Evolutionary conservation across 2,888 invertebrate species (phyloP).

Genomic region (Charanyca ferruginea): DNA sequence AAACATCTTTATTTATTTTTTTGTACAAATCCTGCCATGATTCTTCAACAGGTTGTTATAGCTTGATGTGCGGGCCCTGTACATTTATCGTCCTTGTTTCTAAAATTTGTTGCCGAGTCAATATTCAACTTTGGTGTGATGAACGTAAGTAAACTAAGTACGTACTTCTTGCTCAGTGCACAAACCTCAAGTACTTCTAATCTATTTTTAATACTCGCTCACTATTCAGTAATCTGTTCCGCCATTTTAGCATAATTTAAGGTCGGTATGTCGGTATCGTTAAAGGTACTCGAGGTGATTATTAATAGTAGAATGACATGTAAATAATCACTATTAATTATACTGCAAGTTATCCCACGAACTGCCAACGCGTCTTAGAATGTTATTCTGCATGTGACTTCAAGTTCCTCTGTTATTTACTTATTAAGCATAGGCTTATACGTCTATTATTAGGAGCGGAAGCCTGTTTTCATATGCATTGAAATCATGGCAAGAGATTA

Average conservation of each 20-base stretch:
- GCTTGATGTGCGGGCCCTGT: too few species aligned
- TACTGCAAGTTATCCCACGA: constrained; percentile 21
- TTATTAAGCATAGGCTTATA: constrained; percentile 3
- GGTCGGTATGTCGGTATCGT: constrained; percentile 39
- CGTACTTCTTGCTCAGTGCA: constrained; percentile 23
- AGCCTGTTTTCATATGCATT: not conserved
- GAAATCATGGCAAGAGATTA: not conserved
- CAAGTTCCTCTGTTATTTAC: constrained; percentile 34
- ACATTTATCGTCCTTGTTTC: too few species aligned
- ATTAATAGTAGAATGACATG: constrained; percentile 44
- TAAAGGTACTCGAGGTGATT: constrained; percentile 50
- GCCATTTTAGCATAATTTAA: constrained; percentile 57
- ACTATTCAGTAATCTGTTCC: constrained; percentile 51
- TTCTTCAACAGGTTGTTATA: too few species aligned
- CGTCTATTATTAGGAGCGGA: constrained; percentile 26
- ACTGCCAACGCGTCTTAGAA: constrained; percentile 10
- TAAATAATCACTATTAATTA: constrained; percentile 31
- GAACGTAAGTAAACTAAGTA: constrained; percentile 9
- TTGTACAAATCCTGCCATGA: too few species aligned
- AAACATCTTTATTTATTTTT: too few species aligned
- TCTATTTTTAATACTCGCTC: constrained; percentile 50
- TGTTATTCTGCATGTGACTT: constrained; percentile 20
- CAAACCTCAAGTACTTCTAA: constrained; percentile 41
- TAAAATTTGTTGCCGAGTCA: too few species aligned
- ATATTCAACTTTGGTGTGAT: constrained; percentile 10